Conservation (phyloP, 2,797 vertebrate genomes). For the Oreochromis mossambicus region DNA sequence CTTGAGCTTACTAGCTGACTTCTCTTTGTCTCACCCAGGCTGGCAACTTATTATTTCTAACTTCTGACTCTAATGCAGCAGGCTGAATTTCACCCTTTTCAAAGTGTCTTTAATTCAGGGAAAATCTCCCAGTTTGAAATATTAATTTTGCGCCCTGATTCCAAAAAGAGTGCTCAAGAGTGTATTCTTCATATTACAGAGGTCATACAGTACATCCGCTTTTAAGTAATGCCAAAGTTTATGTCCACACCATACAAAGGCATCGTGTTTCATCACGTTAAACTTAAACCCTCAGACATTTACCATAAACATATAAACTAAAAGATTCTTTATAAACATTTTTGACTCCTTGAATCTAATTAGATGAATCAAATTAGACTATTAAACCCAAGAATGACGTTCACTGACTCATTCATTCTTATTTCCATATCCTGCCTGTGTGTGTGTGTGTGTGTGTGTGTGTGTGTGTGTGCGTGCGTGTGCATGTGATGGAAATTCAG, state of each 20-base stretch:
- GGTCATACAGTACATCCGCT: background rate
- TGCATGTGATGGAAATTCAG: conserved; percentile 26
- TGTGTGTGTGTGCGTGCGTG: background rate
- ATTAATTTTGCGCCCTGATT: background rate
- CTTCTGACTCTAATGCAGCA: background rate
- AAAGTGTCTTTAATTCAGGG: background rate
- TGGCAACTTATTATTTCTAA: background rate
- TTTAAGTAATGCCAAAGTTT: background rate
- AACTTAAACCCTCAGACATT: background rate
- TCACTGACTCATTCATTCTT: background rate
- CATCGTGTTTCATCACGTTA: background rate
- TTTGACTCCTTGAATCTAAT: background rate
- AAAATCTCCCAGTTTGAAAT: background rate
- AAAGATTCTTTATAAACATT: background rate
- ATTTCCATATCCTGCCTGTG: conserved; percentile 32
- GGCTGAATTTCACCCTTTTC: background rate
- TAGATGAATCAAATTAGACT: background rate
- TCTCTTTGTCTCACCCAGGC: background rate
- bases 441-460: background rate
- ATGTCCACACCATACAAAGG: background rate
- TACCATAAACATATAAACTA: accelerated
- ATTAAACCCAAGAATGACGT: background rate
- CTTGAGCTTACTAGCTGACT: background rate
- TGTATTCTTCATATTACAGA: background rate
- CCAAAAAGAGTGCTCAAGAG: background rate